Conservation (phyloP, 2,888 invertebrate species). For the Maniola hyperantus region DNA sequence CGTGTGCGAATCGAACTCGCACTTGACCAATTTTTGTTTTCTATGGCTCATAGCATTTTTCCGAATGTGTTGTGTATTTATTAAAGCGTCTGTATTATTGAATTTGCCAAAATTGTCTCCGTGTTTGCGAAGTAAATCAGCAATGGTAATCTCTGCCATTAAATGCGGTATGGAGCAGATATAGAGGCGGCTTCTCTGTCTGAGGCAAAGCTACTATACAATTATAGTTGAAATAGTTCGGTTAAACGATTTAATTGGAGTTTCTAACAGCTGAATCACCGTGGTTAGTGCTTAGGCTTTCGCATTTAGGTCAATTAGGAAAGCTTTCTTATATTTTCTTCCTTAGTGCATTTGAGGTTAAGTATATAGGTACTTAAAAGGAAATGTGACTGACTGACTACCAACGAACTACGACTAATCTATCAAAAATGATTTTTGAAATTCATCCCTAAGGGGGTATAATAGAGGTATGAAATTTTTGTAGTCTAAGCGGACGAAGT, state of each 20-base stretch:
- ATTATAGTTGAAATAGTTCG: constrained; percentile 1
- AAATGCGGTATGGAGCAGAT: constrained; percentile 25
- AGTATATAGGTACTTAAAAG: too few relatives aligned
- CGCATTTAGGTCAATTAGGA: not conserved
- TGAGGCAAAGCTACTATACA: constrained; percentile 9
- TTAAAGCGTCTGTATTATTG: not conserved
- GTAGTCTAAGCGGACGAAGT: too few relatives aligned
- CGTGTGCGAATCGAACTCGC: too few relatives aligned
- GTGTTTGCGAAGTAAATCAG: constrained; percentile 1
- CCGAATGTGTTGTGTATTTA: not conserved
- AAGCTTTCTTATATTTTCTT: not conserved
- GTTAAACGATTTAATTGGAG: constrained; percentile 7
- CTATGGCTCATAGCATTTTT: too few relatives aligned
- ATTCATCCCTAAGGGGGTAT: too few relatives aligned
- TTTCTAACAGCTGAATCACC: constrained; percentile 1
- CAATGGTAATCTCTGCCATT: constrained; percentile 12
- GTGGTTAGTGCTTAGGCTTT: not conserved
- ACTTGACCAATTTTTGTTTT: too few relatives aligned
- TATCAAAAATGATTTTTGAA: too few relatives aligned
- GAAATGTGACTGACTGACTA: too few relatives aligned
- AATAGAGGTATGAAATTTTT: too few relatives aligned
- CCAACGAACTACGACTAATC: too few relatives aligned
- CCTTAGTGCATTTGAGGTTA: not conserved
- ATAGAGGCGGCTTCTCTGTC: not conserved
- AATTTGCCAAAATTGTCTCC: not conserved